phyloP scores from a whole-genome alignment of 2,888 invertebrate species.

The Athrips mouffetella region DNA sequence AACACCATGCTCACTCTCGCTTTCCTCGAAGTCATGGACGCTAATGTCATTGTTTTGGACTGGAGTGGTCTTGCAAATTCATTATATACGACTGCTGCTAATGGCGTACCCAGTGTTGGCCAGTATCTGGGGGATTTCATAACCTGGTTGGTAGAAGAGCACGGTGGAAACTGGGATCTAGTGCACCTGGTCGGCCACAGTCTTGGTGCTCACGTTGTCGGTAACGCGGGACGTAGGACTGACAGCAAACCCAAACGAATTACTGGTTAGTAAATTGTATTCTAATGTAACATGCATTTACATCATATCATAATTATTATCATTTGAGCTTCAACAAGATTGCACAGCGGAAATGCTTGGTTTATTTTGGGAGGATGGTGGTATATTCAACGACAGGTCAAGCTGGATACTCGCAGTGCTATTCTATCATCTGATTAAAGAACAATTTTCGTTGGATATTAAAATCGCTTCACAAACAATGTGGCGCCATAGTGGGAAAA shows the following conservation, averaged over 20 bases:
- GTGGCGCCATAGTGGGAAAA: too few relatives aligned
- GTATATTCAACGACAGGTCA: too few relatives aligned
- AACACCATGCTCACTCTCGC: conserved; percentile 40
- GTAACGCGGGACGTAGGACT: conserved; percentile 40
- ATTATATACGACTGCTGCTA: conserved; percentile 23
- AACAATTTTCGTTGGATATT: too few relatives aligned
- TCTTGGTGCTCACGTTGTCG: conserved; percentile 53
- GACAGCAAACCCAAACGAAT: conserved; percentile 32
- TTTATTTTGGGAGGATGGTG: too few relatives aligned
- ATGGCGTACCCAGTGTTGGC: conserved; percentile 34
- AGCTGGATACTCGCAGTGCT: too few relatives aligned
- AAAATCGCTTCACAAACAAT: too few relatives aligned
- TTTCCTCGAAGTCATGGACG: conserved; percentile 34
- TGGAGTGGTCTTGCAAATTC: conserved; percentile 36
- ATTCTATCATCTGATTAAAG: too few relatives aligned
- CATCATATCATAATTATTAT: too few relatives aligned
- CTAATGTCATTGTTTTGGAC: conserved; percentile 47
- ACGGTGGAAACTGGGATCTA: conserved; percentile 40
- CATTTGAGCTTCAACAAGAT: too few relatives aligned
- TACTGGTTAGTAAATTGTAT: conserved; percentile 30
- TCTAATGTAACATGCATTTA: too few relatives aligned
- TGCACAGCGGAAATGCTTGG: too few relatives aligned
- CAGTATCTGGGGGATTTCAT: conserved; percentile 38
- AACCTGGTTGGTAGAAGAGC: conserved; percentile 37
- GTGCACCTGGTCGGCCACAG: conserved; percentile 53